Evolutionary conservation across 2,113 vertebrate species (phyloP), one percentile per base, ranked within the genome.

Genomic region (Neomonachus schauinslandi): DNA sequence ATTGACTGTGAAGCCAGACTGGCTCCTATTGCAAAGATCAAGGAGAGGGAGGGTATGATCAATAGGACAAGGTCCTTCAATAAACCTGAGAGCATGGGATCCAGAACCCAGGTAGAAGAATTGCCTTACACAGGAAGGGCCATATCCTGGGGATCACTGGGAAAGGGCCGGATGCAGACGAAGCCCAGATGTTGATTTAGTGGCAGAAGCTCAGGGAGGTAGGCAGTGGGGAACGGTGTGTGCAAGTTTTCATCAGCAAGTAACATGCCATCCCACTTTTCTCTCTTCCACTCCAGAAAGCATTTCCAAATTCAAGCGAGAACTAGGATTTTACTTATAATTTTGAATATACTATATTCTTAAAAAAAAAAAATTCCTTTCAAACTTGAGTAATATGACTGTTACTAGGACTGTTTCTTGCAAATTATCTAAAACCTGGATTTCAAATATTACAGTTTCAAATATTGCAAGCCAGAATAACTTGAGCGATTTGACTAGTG

Each of bases 161-260:
- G 10, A 85, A 18, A 84, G 3, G 7, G 9, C 12, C 1, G 2
- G 33, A 1, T 67, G 1, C 0, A 51, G n/a, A 19, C 0, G 8
- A 36, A 24, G 61, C 10, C 14, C 28, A 18, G 16, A 2, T 15
- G 18, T 28, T 57, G 71, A 67, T 21, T 46, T 76, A 91, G 36
- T 81, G 51, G 42, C 16, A 76, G n/a, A 86, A 85, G 36, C 42
- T 86, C 49, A 39, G 16, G 31, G 71, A 91, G n/a, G 1, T 0
- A 36, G 14, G n/a, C 18, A 6, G 69, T 1, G 57, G 24, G 14
- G 6, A 65, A 46, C 7, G 21, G 9, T 6, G 21, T 57, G 42
- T 16, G 5, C 1, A 26, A 22, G 33, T 31, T 49, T n/a, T 51
- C 81, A 53, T 33, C 13, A 55, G 67, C 36, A 72, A 57, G 21